Percentiles rank a stretch among this genome's conserved stretches.
phyloP scores from a whole-genome alignment of 2,888 invertebrate genomes.

The Pilophorus perplexus region DNA sequence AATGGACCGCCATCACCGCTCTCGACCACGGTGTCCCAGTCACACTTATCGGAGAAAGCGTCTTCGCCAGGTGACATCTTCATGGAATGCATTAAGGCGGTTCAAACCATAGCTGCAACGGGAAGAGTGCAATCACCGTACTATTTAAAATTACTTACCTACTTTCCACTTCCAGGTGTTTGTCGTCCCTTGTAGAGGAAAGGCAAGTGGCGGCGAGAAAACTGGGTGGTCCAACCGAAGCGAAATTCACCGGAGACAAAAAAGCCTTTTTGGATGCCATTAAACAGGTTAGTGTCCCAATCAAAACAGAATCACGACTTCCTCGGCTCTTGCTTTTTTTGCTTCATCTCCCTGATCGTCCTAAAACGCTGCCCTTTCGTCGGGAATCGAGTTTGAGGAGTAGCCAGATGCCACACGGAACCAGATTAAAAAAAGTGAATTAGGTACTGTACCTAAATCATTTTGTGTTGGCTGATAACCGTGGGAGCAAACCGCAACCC shows the following conservation, averaged over 20 bases:
- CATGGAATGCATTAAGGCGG: background rate
- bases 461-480: too few relatives aligned
- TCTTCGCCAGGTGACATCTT: constrained; percentile 61
- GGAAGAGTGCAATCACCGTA: background rate
- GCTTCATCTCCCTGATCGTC: too few relatives aligned
- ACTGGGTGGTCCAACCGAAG: constrained; percentile 65
- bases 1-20: constrained; percentile 97
- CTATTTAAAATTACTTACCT: background rate
- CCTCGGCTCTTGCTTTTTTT: too few relatives aligned
- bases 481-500: too few relatives aligned
- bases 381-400: too few relatives aligned
- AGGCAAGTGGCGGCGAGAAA: constrained; percentile 76
- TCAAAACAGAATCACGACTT: background rate
- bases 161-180: constrained; percentile 67
- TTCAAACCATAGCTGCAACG: background rate
- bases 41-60: constrained; percentile 97
- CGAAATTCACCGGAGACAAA: constrained; percentile 68
- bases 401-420: too few relatives aligned
- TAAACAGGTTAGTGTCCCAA: constrained; percentile 56
- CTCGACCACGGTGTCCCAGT: constrained; percentile 95
- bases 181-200: constrained; percentile 88
- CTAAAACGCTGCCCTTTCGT: too few relatives aligned
- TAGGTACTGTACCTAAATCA: too few relatives aligned
- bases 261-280: constrained; percentile 79
- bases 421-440: too few relatives aligned